A percentile compares a stretch with the other conserved stretches of the same genome.
These are phyloP conservation scores for Salarias fasciatus DNA, from an alignment of 2,797 vertebrate species.

Conservation along the genomic window DNA sequence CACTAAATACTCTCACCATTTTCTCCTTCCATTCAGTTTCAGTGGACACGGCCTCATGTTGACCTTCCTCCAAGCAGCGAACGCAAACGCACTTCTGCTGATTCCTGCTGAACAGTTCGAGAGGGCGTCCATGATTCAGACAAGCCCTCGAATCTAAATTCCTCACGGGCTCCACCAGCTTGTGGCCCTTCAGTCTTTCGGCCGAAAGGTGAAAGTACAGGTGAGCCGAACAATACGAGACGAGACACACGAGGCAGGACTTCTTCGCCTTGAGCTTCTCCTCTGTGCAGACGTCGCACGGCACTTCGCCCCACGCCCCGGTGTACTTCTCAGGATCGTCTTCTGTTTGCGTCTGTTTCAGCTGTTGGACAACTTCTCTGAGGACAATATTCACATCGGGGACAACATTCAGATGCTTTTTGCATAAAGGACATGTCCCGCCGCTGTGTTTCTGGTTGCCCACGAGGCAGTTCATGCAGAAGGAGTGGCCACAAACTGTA, in stretches of 20 bases:
- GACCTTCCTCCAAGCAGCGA: constrained; percentile 56
- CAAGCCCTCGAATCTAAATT: constrained; percentile 74
- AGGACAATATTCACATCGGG: constrained; percentile 54
- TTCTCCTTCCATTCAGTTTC: constrained; percentile 65
- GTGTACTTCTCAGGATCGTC: not conserved
- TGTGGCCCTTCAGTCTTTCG: constrained; percentile 68
- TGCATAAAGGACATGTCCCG: constrained; percentile 61
- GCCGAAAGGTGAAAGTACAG: constrained; percentile 52
- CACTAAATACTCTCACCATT: constrained; percentile 45
- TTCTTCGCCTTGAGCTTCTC: constrained; percentile 61
- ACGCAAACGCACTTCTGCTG: constrained; percentile 66
- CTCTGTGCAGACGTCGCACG: constrained; percentile 71
- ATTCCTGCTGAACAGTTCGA: constrained; percentile 72
- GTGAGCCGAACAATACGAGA: constrained; percentile 72
- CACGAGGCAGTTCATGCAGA: constrained; percentile 58
- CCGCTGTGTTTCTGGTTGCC: fast-evolving
- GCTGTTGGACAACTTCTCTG: constrained; percentile 35
- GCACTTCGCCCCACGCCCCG: constrained; percentile 35
- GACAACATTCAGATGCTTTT: fast-evolving
- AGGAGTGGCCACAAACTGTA: constrained; percentile 72
- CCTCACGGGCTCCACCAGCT: constrained; percentile 64
- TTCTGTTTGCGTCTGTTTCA: not conserved
- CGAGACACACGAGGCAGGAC: constrained; percentile 78
- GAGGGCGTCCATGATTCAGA: constrained; percentile 68
- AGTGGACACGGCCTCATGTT: constrained; percentile 55